These are phyloP conservation scores for Lithobates pipiens DNA, from an alignment of 2,797 vertebrate genomes.

Conservation along the genomic window DNA sequence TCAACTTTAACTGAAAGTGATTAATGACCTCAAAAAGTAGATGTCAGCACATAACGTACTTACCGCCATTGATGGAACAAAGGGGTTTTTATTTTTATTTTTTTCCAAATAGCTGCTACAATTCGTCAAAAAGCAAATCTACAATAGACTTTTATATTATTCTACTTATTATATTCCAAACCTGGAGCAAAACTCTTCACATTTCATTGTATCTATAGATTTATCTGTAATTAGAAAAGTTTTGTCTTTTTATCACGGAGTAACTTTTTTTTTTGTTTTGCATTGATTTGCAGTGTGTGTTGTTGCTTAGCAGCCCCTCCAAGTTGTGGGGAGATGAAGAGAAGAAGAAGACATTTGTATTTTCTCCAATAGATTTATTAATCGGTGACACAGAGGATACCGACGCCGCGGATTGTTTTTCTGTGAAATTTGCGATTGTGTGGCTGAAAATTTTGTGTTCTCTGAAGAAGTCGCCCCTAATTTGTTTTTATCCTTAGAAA, in stretches of 20 bases:
- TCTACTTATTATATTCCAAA: neutral
- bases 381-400: neutral
- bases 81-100: too few species aligned
- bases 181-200: neutral
- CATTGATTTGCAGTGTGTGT: neutral
- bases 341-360: neutral
- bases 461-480: neutral
- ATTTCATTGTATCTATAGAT: neutral
- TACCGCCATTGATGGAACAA: too few species aligned
- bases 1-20: too few species aligned
- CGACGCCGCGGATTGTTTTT: neutral
- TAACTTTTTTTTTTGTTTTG: too few species aligned
- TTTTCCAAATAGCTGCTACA: neutral
- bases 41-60: too few species aligned
- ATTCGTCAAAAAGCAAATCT: neutral
- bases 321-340: neutral
- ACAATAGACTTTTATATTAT: neutral
- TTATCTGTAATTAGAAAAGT: too few species aligned
- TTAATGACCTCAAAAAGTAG: too few species aligned
- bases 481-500: neutral
- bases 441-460: neutral
- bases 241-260: neutral
- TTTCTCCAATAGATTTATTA: neutral
- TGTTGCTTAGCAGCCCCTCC: constrained; percentile 12
- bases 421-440: neutral